Evolutionary conservation across 1,140 invertebrate genomes (phyloP), one percentile per base, ranked within the genome.

Genomic region (Anastrepha ludens): DNA sequence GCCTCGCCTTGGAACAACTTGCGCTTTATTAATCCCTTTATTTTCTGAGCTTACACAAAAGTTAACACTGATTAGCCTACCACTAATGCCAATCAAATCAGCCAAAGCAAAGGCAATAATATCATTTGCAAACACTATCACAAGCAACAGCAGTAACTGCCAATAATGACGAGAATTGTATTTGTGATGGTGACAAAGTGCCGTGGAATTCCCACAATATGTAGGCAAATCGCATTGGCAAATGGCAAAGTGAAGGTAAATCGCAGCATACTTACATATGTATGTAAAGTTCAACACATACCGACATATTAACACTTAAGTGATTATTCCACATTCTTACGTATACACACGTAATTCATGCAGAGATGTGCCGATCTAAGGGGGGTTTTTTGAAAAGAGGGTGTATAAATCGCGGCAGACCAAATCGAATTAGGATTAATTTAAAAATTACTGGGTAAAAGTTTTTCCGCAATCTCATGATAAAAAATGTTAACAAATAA

Each of bases 101-200:
- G 41, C 67, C 67, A 44, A 44, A 74, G 67, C 39, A 11, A 74
- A 47, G 67, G 13, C 41, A 74, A 74, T 44, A 74, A 74, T 74
- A 74, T 74, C 67, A 47, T 44, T 74, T 74, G 67, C 67, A 74
- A 74, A 74, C 67, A 74, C 67, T 74, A 74, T 41, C 41, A 74
- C 39, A 44, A n/a, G 11, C 67, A 74, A 41, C 67, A 74, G 44
- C 17, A 44, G 13, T 74, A 74, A 44, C 67, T 74, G 67, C 39
- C 67, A 74, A 74, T 74, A 74, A 74, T 47, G 67, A n/a, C 67
- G 67, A 74, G 7, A 74, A 74, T 44, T 74, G 67, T 74, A 47
- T 74, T 74, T 47, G 41, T 74, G 39, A 41, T 74, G 13, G 67
- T 74, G 67, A 74, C 39, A 74, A 74, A 74, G 67, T 74, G 39